Evolutionary conservation across 2,113 vertebrate genomes (phyloP).

Genomic region (Synchiropus splendidus): DNA sequence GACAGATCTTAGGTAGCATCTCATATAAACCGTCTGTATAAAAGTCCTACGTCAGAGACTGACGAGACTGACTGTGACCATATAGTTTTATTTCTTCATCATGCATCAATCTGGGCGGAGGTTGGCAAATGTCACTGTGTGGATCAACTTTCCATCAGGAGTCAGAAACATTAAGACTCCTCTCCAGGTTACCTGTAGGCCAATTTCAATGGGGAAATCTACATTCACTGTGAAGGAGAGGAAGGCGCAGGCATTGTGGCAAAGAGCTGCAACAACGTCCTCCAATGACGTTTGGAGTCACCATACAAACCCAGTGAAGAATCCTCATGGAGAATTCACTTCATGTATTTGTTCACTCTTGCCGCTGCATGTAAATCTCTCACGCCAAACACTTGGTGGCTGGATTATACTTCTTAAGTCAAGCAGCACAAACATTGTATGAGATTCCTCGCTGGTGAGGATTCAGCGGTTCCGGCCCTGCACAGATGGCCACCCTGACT

Average conservation of each 20-base stretch:
- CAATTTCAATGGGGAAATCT: neutral
- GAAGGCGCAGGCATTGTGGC: neutral
- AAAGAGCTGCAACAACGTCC: too few species aligned
- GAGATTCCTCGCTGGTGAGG: too few species aligned
- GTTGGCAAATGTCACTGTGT: conserved; percentile 17
- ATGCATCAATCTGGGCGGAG: neutral
- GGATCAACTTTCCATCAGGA: conserved; percentile 26
- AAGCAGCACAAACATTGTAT: too few species aligned
- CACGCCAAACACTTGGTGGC: neutral
- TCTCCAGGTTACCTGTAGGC: neutral
- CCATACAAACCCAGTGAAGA: too few species aligned
- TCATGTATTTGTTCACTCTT: conserved; percentile 25
- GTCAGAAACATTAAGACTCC: conserved; percentile 25
- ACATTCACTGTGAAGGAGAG: neutral
- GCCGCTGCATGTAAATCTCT: conserved; percentile 7
- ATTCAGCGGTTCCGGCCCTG: too few species aligned
- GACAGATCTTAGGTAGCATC: too few species aligned
- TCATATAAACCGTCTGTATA: too few species aligned
- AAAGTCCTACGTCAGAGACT: too few species aligned
- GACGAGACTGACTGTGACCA: too few species aligned
- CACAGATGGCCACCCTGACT: too few species aligned
- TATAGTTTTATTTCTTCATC: neutral
- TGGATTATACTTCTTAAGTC: too few species aligned
- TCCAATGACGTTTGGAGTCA: too few species aligned
- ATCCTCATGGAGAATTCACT: conserved; percentile 51